phyloP scores from a whole-genome alignment of 2,113 vertebrate genomes.

The Lethenteron reissneri region DNA sequence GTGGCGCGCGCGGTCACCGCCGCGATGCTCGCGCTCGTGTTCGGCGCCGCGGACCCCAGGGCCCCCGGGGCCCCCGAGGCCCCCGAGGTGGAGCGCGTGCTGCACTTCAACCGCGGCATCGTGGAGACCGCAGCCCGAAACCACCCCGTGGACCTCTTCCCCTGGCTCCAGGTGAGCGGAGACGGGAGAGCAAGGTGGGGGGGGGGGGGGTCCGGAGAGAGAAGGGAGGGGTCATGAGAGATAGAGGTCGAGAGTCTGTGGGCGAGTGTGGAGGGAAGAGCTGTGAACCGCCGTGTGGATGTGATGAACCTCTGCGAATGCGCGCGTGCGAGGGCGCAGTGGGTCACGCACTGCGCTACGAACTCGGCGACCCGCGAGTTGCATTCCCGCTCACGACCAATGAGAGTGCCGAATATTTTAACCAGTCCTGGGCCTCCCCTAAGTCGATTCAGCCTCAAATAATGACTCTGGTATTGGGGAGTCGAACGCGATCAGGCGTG shows the following conservation, averaged over 20 bases:
- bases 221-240: too few relatives aligned
- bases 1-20: background rate
- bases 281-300: too few relatives aligned
- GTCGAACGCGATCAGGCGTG: too few relatives aligned
- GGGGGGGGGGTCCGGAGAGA: background rate
- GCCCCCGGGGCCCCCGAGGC: background rate
- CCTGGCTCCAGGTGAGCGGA: background rate
- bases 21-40: background rate
- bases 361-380: too few relatives aligned
- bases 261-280: too few relatives aligned
- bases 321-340: background rate
- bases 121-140: background rate
- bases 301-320: too few relatives aligned
- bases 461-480: too few relatives aligned
- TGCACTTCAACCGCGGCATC: background rate
- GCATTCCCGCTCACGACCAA: background rate
- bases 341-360: background rate
- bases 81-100: background rate
- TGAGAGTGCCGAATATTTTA: background rate
- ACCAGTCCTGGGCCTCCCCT: background rate
- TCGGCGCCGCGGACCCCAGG: background rate
- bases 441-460: too few relatives aligned
- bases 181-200: background rate
- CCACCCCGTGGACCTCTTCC: slow-evolving; percentile 1
- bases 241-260: too few relatives aligned